These are phyloP conservation scores for Sussaba pulchella DNA, from an alignment of 2,888 invertebrate genomes.

Conservation along the genomic window DNA sequence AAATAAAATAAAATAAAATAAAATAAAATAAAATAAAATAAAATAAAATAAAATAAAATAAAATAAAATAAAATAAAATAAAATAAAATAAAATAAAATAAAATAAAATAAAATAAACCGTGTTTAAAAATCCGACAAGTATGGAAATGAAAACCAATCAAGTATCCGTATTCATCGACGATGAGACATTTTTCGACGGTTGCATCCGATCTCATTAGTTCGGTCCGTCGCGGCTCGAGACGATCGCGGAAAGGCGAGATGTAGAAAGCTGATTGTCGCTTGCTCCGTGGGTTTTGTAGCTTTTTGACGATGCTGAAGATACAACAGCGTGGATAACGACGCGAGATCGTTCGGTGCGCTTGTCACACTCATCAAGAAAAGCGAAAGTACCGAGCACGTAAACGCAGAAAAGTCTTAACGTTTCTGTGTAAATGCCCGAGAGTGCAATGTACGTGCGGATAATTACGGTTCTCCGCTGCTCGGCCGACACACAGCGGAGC, in stretches of 20 bases:
- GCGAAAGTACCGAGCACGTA: slow-evolving; percentile 53
- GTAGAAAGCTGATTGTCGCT: slow-evolving; percentile 60
- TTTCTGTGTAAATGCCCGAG: not conserved
- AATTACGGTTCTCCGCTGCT: slow-evolving; percentile 26
- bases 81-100: too few species aligned
- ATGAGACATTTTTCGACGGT: too few species aligned
- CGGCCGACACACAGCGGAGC: not conserved
- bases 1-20: too few species aligned
- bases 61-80: too few species aligned
- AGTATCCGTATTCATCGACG: too few species aligned
- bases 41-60: too few species aligned
- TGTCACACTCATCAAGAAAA: slow-evolving; percentile 63
- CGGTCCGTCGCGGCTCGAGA: not conserved
- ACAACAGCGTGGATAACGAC: slow-evolving; percentile 29
- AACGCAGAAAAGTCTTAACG: not conserved
- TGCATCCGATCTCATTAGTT: slow-evolving; percentile 20
- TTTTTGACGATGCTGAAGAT: slow-evolving; percentile 50
- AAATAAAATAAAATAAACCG: too few species aligned
- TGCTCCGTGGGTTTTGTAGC: slow-evolving; percentile 17
- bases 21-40: too few species aligned
- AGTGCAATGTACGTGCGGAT: slow-evolving; percentile 22
- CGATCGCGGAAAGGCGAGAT: slow-evolving; percentile 58
- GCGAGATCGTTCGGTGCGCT: slow-evolving; percentile 22
- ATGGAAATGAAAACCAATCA: too few species aligned
- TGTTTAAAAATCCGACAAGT: too few species aligned